Conservation (phyloP, 2,113 vertebrate genomes). For the Elachura formosa region DNA sequence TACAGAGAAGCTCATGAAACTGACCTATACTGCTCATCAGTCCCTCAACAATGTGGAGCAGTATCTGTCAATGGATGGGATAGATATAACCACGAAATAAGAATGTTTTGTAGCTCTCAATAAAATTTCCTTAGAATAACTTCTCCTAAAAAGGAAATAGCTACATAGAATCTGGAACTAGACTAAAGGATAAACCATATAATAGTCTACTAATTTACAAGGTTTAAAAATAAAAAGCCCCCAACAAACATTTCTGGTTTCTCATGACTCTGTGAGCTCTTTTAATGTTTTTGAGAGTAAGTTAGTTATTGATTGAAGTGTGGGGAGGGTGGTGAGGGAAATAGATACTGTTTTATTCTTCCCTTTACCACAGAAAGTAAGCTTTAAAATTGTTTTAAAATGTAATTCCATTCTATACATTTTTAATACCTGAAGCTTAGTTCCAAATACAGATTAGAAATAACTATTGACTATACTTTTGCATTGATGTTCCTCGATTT, state of each 20-base stretch:
- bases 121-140: neutral
- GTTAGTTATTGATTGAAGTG: neutral
- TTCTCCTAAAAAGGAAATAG: neutral
- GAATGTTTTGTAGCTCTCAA: neutral
- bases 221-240: neutral
- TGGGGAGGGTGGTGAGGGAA: fast-evolving
- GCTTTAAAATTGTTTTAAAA: neutral
- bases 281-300: neutral
- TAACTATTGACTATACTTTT: neutral
- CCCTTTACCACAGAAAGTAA: neutral
- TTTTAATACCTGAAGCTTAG: neutral
- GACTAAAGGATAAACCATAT: neutral
- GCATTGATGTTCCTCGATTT: neutral
- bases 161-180: neutral
- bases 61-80: neutral
- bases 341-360: neutral
- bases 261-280: neutral
- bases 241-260: neutral
- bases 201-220: neutral
- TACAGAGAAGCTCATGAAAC: neutral
- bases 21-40: neutral
- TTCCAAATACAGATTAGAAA: neutral
- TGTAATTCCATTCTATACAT: neutral
- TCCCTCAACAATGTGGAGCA: neutral
- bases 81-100: neutral